A percentile compares a stretch with the other conserved stretches of the same genome.
phyloP scores from a whole-genome alignment of 1,140 invertebrate species.

The Lithobius niger region DNA sequence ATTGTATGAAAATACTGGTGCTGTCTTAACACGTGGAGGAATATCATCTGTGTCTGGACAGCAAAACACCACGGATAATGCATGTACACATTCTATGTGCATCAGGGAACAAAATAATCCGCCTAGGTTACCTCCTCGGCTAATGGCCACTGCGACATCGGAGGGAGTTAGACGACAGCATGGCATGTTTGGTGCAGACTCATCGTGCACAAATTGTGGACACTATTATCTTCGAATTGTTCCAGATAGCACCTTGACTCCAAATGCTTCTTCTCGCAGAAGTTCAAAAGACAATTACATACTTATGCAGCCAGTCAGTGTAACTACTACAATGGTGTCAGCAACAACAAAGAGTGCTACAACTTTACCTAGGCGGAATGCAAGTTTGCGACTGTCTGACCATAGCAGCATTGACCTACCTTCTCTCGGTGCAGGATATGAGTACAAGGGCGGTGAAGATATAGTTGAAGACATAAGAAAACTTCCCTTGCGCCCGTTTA shows the following conservation, averaged over 20 bases:
- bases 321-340: constrained; percentile 31
- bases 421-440: constrained; percentile 12
- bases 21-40: too few species aligned
- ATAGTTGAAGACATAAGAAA: not conserved
- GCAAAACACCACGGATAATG: too few species aligned
- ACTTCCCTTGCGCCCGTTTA: constrained; percentile 18
- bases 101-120: constrained; percentile 13
- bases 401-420: too few species aligned
- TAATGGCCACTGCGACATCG: too few species aligned
- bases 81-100: too few species aligned
- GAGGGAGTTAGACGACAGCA: too few species aligned
- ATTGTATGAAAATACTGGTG: constrained; percentile 21
- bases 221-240: too few species aligned
- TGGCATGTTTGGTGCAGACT: too few species aligned
- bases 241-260: too few species aligned
- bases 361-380: not conserved
- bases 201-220: too few species aligned
- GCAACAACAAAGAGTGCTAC: constrained; percentile 24
- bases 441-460: constrained; percentile 8
- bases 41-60: too few species aligned
- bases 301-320: constrained; percentile 47
- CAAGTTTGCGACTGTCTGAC: constrained; percentile 15
- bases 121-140: constrained; percentile 10
- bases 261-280: too few species aligned
- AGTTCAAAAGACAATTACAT: constrained; percentile 44